A percentile compares a stretch with the other conserved stretches of the same genome.
Evolutionary conservation across 2,888 invertebrate genomes (phyloP).

Genomic region (Pollenia griseotomentosa): DNA sequence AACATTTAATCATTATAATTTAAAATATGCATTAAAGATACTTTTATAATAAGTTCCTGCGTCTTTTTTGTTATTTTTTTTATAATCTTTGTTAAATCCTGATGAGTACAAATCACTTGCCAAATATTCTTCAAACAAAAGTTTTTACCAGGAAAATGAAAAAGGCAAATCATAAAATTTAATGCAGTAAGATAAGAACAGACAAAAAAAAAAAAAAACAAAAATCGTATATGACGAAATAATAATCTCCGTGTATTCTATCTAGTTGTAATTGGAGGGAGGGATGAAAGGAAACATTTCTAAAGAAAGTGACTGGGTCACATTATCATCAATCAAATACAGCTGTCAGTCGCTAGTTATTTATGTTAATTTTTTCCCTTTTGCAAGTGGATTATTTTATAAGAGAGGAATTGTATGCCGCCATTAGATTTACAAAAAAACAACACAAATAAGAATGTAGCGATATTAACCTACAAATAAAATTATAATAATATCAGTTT

Average conservation of each 20-base stretch:
- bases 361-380: no score
- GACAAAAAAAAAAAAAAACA: neutral
- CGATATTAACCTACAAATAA: no score
- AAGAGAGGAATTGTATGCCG: no score
- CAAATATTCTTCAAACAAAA: conserved; percentile 1
- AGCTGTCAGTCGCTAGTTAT: neutral
- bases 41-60: neutral
- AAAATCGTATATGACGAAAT: neutral
- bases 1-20: conserved; percentile 26
- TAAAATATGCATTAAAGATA: neutral
- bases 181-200: neutral
- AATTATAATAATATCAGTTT: no score
- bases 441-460: no score
- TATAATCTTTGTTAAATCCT: conserved; percentile 9
- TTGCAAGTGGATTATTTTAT: no score
- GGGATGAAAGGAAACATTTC: neutral
- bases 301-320: neutral
- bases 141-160: neutral
- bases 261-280: neutral
- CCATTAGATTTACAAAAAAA: no score
- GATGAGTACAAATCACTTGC: conserved; percentile 3
- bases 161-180: neutral
- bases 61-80: neutral
- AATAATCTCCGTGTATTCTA: neutral
- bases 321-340: conserved; percentile 24